Base-by-base conservation (phyloP, 2,797 vertebrate species). In the Scolopax rusticola region DNA sequence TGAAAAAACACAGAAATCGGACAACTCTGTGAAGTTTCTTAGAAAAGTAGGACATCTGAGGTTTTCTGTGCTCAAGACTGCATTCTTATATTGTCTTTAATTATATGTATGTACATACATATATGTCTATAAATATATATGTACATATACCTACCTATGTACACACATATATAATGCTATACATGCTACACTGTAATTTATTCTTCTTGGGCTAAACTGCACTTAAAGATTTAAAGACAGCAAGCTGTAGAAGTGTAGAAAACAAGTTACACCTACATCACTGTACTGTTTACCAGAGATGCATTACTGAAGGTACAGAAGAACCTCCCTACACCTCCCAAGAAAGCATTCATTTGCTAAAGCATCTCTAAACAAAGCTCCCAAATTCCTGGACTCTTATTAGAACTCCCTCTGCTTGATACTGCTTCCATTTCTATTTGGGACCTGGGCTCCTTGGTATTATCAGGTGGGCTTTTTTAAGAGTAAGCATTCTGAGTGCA, bases 261-360 rank as follows among this genome's bases (percentile, higher is more conserved):
- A 73, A 30, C 2, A 69, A 40, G 32, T 59, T 63, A 32, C 0
- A 0, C 18, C 23, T 57, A 27, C 11, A 36, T 8, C 2, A 1
- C 9, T 89, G 15, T 61, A 30, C 63, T 61, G 0, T 54, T 85
- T 73, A 32, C 11, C 67, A 61, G 32, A 69, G 38, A 69, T 41
- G 9, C 3, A 23, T 25, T 41, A 41, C 40, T 14, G 15, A 41
- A 41, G 40, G 40, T 41, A 41, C 40, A 41, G 15, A 33, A 80
- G 23, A 57, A 33, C 15, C 32, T 79, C 71, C 32, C 28, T 48
- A n/a, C 11, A 48, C 9, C 12, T 51, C 70, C 23, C 28, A 11
- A 36, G 23, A 50, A 82, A 83, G 15, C 38, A 41, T 56, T 12
- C 17, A 3, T 73, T 76, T 64, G 11, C 16, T 48, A 48, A 48